A percentile compares a stretch with the other conserved stretches of the same genome.
Evolutionary conservation across 2,888 invertebrate species (phyloP).

Genomic region (Leptinotarsa juncta): DNA sequence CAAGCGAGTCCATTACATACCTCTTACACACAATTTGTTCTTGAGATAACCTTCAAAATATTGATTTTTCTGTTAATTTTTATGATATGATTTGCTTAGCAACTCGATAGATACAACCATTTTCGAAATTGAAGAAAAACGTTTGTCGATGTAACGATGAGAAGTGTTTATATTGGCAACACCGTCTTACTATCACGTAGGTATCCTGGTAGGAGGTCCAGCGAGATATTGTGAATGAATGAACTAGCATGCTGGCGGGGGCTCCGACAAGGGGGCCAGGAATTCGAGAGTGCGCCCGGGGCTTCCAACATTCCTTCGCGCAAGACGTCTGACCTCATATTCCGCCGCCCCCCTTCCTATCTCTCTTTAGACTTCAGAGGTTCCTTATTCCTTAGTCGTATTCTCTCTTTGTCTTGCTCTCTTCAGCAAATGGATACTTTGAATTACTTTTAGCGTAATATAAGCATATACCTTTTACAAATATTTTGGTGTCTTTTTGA

Average conservation of each 20-base stretch:
- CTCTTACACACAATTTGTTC: no score
- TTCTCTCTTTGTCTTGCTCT: not conserved
- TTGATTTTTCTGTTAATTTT: no score
- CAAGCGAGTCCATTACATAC: no score
- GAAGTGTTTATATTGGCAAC: slow-evolving; percentile 33
- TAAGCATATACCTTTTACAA: not conserved
- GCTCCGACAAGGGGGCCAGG: slow-evolving; percentile 65
- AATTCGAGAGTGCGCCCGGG: slow-evolving; percentile 69
- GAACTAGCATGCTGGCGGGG: slow-evolving; percentile 60
- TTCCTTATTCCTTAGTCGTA: not conserved
- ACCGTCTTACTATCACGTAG: slow-evolving; percentile 57
- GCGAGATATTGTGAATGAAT: slow-evolving; percentile 66
- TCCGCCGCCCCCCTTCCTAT: slow-evolving; percentile 49
- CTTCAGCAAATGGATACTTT: not conserved
- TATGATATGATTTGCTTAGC: no score
- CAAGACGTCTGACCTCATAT: slow-evolving; percentile 64
- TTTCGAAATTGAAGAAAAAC: not conserved
- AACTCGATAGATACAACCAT: no score
- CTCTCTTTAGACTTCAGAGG: slow-evolving; percentile 20
- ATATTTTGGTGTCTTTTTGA: not conserved
- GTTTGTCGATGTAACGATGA: not conserved
- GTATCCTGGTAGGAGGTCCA: slow-evolving; percentile 70
- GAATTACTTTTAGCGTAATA: not conserved
- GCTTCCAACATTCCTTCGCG: slow-evolving; percentile 64
- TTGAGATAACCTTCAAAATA: no score